Base-by-base conservation (phyloP, 2,888 invertebrate genomes). In the Tachina fera region DNA sequence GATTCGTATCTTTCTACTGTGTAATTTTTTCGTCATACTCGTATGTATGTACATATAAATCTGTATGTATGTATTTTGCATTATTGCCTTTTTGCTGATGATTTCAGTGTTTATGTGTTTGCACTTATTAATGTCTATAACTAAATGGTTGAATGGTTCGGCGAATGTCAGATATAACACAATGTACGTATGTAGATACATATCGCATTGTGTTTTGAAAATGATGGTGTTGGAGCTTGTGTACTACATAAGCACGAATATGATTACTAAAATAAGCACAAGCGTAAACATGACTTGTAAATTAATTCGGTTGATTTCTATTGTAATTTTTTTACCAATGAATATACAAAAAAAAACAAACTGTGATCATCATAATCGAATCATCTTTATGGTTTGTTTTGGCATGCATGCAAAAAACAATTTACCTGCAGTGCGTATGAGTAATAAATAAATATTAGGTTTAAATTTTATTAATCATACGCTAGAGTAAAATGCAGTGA, bases 81-180 rank as follows among this genome's bases (percentile, higher is more conserved):
- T 63, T 67, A 58, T 39, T 58, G 56, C 45, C 53, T 53, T 81
- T 49, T 63, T 22, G 47, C 13, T 51, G 13, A 51, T 74, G 60
- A 45, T 70, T 68, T 68, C 45, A 56, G 51, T 60, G 65, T 68
- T 75, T 65, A 65, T 76, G 56, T 81, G 61, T 76, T 76, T 60
- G 31, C 31, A 51, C 9, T 51, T 31, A 63, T 53, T 43, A 45
- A 61, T 31, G 61, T 4, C 63, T 39, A 60, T 60, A 39, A 60
- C 19, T 78, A 43, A 61, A 53, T 39, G 31, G 31, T 13, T 67
- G 76, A 14, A 49, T 31, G 31, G 13, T 31, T 71, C 16, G 31
- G 9, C 47, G 79, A 56, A 39, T 72, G 71, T 56, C 2, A 71
- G n/a, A 11, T 39, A 43, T 53, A 39, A 49, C 39, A 41, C 56